Base-by-base conservation (phyloP, 2,797 vertebrate species). In the Pangasius larnaudii region DNA sequence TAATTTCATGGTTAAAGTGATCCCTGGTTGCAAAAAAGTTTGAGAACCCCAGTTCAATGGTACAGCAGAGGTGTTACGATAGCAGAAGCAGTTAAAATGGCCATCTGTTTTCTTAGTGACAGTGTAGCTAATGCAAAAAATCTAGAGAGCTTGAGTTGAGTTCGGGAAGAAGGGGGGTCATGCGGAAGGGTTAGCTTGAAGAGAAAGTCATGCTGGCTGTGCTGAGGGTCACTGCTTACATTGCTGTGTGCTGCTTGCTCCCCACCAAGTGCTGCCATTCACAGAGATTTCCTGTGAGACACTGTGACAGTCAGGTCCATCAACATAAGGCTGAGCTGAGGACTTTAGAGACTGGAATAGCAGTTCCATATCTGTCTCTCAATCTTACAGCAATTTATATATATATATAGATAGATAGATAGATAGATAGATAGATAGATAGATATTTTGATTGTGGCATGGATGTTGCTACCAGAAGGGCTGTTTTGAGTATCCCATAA, bases 281-380 rank as follows among this genome's bases (percentile, higher is more conserved):
- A 88, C 39, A 59, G 79, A 88, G 87, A 88, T 91, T 91, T 92
- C 88, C 86, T 39, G 83, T 2, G 85, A 92, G 89, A 92, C 88
- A 33, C 58, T 46, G 51, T 92, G 91, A 95, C 88, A 92, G 93
- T 92, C 91, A 91, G 89, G 56, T 91, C 84, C 90, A 90, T 91
- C 39, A 88, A 84, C 85, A 94, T 90, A 88, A 91, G 87, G 88
- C 85, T 89, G 80, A 86, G 85, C 78, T 63, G 49, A 79, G 56
- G 75, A 80, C 77, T 84, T 51, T 24, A 71, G 81, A 84, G 65
- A 88, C 49, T 59, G n/a, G 36, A 61, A 63, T 49, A 27, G 63
- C 74, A 86, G 27, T 46, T 84, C 79, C 69, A 78, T 88, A 85
- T 42, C 84, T 74, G 36, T 86, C 78, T 72, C 82, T 89, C 67